Base-by-base conservation (phyloP, 2,113 vertebrate genomes). In the Guaruba guarouba region DNA sequence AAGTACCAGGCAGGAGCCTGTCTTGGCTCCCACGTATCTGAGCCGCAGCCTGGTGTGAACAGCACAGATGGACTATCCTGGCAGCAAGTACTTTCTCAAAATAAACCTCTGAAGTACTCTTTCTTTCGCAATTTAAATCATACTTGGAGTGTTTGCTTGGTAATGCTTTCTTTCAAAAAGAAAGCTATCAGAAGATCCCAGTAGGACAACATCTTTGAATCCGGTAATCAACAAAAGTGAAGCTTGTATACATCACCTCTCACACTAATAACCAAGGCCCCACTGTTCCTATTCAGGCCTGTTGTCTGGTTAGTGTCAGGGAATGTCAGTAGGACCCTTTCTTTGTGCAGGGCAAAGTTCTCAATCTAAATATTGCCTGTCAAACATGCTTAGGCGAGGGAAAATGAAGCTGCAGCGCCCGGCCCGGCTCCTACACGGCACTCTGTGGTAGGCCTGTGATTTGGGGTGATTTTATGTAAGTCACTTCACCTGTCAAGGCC, bases 371-470 rank as follows among this genome's bases (percentile, higher is more conserved):
- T 70, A 57, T 39, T 54, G n/a, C 55, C 80, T 51, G 68, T 86
- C 86, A 83, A 4, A 35, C 37, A 13, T 0, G 2, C 71, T 44
- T 37, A 67, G 75, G 37, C 19, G n/a, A 69, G 51, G 59, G 83
- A 66, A 52, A 18, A 10, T 1, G 27, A 22, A 54, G 63, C 61
- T 1, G 2, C 23, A 9, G 67, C 0, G 0, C 78, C 10, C 0
- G 0, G 76, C 44, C 33, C 1, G 0, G 39, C 43, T 68, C 31
- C 1, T 1, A 25, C 43, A 1, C 43, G 3, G 15, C 22, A 1
- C 78, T 54, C 76, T 87, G 67, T 13, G 31, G 55, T 49, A 33
- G 69, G 57, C 44, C 55, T 4, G 4, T 59, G 57, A 24, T 59
- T 35, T 3, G 17, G 15, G 44, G 17, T 69, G 73, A 28, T 49